phyloP scores from a whole-genome alignment of 2,113 vertebrate species.

The Silurus glanis region DNA sequence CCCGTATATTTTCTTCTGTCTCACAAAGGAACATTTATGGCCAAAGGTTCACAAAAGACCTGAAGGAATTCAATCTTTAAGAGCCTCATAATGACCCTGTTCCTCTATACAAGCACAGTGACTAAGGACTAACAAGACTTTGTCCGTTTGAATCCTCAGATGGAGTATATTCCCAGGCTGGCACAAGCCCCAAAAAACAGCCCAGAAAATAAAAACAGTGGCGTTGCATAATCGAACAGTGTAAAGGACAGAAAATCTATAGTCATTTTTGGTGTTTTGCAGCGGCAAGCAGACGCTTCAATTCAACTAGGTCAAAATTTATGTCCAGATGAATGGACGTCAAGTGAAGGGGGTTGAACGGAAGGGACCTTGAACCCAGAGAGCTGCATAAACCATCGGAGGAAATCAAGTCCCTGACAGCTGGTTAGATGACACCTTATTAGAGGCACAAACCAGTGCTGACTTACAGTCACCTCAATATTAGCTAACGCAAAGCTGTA shows the following conservation, averaged over 20 bases:
- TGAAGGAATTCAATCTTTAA: not conserved
- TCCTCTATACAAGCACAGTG: not conserved
- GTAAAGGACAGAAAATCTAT: slow-evolving; percentile 79
- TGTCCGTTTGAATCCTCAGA: not conserved
- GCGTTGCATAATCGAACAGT: slow-evolving; percentile 76
- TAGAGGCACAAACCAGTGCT: not conserved
- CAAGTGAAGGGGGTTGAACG: not conserved
- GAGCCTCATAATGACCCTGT: slow-evolving; percentile 43
- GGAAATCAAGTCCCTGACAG: slow-evolving; percentile 21
- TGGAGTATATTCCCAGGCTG: not conserved
- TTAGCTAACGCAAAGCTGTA: not conserved
- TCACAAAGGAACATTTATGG: not conserved
- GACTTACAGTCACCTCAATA: not conserved
- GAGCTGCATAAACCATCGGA: slow-evolving; percentile 50
- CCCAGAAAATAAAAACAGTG: slow-evolving; percentile 33
- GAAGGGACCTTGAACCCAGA: slow-evolving; percentile 48
- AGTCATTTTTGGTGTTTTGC: slow-evolving; percentile 75
- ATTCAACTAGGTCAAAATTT: slow-evolving; percentile 52
- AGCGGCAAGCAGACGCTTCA: slow-evolving; percentile 73
- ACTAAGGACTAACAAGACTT: not conserved
- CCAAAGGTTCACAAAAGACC: not conserved
- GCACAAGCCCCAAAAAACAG: not conserved
- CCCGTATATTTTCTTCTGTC: not conserved
- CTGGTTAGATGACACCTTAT: not conserved
- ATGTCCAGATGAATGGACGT: not conserved